Evolutionary conservation across 1,140 invertebrate species (phyloP).

Genomic region (Leptinotarsa lineolata): DNA sequence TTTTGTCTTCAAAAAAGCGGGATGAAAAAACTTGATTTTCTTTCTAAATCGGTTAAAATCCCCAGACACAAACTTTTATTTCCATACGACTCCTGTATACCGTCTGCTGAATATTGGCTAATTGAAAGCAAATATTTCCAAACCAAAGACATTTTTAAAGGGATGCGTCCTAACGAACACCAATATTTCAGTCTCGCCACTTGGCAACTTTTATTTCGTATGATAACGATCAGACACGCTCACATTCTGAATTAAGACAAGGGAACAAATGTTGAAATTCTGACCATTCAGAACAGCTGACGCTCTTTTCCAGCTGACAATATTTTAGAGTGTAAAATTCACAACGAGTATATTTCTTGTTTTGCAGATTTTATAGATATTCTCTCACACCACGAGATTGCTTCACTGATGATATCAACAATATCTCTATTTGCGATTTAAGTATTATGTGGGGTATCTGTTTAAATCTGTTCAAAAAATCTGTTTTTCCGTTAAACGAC

Average conservation of each 20-base stretch:
- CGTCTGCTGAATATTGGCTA: no score
- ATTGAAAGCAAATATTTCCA: no score
- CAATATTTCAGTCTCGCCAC: slow-evolving; percentile 16
- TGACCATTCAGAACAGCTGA: slow-evolving; percentile 15
- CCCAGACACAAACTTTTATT: no score
- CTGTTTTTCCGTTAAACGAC: no score
- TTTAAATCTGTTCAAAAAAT: no score
- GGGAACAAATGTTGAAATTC: slow-evolving; percentile 15
- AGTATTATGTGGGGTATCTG: no score
- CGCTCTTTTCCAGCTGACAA: slow-evolving; percentile 14
- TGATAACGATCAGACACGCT: slow-evolving; percentile 2
- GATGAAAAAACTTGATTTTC: no score
- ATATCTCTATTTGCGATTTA: no score
- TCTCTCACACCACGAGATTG: neutral
- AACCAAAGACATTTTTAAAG: neutral
- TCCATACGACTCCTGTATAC: no score
- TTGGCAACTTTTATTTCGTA: slow-evolving; percentile 5
- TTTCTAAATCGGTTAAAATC: no score
- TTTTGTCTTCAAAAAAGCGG: no score
- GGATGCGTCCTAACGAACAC: neutral
- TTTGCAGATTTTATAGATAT: neutral
- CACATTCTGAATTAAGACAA: neutral
- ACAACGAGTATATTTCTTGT: neutral
- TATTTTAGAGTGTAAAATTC: slow-evolving; percentile 10
- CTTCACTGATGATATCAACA: no score